phyloP scores from a whole-genome alignment of 2,888 invertebrate species.

The Serrognathus titanus region DNA sequence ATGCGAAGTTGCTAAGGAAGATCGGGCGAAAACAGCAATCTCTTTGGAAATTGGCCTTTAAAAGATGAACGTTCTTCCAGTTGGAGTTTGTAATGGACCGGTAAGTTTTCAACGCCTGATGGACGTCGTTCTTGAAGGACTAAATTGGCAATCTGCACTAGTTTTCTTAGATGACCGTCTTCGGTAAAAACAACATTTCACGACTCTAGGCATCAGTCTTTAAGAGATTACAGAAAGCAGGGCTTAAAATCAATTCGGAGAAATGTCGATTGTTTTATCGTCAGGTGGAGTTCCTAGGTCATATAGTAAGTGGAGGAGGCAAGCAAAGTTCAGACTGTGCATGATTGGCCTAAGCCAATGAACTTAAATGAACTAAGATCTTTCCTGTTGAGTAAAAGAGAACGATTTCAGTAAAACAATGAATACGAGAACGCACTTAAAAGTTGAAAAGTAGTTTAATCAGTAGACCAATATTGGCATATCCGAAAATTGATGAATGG shows the following conservation, averaged over 20 bases:
- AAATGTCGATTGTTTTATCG: no score
- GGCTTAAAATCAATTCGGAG: not conserved
- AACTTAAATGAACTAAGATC: slow-evolving; percentile 16
- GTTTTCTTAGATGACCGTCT: no score
- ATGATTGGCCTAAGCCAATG: slow-evolving; percentile 12
- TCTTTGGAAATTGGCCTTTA: not conserved
- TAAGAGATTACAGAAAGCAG: no score
- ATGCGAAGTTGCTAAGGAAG: not conserved
- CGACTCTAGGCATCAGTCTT: slow-evolving; percentile 16
- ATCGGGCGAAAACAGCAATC: not conserved
- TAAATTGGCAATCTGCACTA: no score
- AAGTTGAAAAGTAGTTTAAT: slow-evolving; percentile 3
- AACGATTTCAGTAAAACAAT: slow-evolving; percentile 15
- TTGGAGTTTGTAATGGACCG: no score
- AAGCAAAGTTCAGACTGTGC: no score
- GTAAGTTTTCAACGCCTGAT: no score
- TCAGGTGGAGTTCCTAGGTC: not conserved
- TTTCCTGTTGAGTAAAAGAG: slow-evolving; percentile 21
- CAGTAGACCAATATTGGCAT: slow-evolving; percentile 20
- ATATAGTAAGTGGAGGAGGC: not conserved
- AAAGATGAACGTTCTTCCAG: not conserved
- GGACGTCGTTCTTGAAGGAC: no score
- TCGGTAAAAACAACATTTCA: slow-evolving; percentile 25
- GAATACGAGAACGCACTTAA: slow-evolving; percentile 17
- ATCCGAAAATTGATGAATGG: slow-evolving; percentile 19